phyloP scores from a whole-genome alignment of 1,140 invertebrate species.

The Vanessa tameamea region DNA sequence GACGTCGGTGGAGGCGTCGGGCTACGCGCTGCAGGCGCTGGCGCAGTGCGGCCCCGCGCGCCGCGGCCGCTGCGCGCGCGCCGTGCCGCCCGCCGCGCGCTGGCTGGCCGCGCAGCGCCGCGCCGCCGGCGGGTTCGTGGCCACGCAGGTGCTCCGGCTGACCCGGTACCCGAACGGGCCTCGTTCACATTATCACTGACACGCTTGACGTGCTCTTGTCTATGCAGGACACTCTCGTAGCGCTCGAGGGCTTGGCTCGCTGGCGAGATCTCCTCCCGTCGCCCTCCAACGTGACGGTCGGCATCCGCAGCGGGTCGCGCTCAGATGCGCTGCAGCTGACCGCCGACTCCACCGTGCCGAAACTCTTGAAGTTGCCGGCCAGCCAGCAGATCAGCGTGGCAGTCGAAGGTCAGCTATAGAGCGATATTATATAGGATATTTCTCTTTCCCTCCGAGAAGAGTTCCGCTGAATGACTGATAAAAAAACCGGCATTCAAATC shows the following conservation, averaged over 20 bases:
- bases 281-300: slow-evolving; percentile 51
- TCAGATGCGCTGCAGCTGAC: slow-evolving; percentile 40
- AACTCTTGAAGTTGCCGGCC: slow-evolving; percentile 48
- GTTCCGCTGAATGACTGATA: no score
- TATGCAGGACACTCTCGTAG: slow-evolving; percentile 84
- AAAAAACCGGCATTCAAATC: no score
- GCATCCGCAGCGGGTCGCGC: slow-evolving; percentile 35
- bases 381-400: slow-evolving; percentile 58
- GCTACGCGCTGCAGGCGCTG: slow-evolving; percentile 84
- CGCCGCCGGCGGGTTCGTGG: slow-evolving; percentile 86
- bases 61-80: slow-evolving; percentile 68
- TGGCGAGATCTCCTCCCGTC: slow-evolving; percentile 50
- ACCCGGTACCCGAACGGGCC: no score
- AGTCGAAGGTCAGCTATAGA: slow-evolving; percentile 50
- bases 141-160: slow-evolving; percentile 81
- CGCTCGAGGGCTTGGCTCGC: slow-evolving; percentile 82
- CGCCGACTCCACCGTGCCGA: slow-evolving; percentile 49
- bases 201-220: not conserved
- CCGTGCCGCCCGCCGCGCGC: slow-evolving; percentile 79
- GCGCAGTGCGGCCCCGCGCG: slow-evolving; percentile 70
- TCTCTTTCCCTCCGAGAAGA: no score
- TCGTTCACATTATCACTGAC: no score
- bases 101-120: slow-evolving; percentile 87
- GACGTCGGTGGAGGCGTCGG: slow-evolving; percentile 85
- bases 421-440: no score